Evolutionary conservation across 2,888 invertebrate species (phyloP).

Genomic region (Caenorhabditis sp.): DNA sequence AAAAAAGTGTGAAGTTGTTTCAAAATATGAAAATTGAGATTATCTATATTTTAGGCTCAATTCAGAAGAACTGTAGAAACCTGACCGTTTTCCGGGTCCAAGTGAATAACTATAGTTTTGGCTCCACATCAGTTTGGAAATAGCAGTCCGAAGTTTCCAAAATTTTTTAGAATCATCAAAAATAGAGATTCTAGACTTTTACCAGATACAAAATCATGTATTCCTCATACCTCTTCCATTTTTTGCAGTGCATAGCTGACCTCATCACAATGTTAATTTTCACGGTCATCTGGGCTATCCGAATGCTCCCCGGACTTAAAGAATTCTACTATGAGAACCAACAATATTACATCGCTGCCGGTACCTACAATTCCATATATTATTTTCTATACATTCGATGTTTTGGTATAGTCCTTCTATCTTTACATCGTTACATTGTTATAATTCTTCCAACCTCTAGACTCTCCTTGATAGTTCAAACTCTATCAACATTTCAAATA

Average conservation of each 20-base stretch:
- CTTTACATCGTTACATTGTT: slow-evolving; percentile 20
- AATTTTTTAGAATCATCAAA: not conserved
- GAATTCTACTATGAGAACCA: slow-evolving; percentile 20
- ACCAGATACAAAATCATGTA: not conserved
- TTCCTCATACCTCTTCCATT: not conserved
- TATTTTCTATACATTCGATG: slow-evolving; percentile 29
- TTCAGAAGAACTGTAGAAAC: too few species aligned
- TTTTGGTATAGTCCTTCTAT: slow-evolving; percentile 23
- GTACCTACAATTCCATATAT: slow-evolving; percentile 26
- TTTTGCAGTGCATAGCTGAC: slow-evolving; percentile 23
- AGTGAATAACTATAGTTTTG: too few species aligned
- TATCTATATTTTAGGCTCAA: too few species aligned
- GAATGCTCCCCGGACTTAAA: slow-evolving; percentile 5
- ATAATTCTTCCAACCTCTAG: slow-evolving; percentile 13
- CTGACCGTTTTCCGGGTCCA: too few species aligned
- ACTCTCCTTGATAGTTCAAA: slow-evolving; percentile 13
- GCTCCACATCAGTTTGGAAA: too few species aligned
- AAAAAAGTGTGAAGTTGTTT: too few species aligned
- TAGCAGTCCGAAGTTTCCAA: not conserved
- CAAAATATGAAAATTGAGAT: too few species aligned
- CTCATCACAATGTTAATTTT: slow-evolving; percentile 21
- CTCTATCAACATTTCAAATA: slow-evolving; percentile 17
- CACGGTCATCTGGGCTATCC: slow-evolving; percentile 5
- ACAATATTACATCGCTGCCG: slow-evolving; percentile 23
- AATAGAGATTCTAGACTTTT: not conserved